A percentile compares a stretch with the other conserved stretches of the same genome.
phyloP scores from a whole-genome alignment of 2,888 invertebrate species.

The Hylaea fasciaria region DNA sequence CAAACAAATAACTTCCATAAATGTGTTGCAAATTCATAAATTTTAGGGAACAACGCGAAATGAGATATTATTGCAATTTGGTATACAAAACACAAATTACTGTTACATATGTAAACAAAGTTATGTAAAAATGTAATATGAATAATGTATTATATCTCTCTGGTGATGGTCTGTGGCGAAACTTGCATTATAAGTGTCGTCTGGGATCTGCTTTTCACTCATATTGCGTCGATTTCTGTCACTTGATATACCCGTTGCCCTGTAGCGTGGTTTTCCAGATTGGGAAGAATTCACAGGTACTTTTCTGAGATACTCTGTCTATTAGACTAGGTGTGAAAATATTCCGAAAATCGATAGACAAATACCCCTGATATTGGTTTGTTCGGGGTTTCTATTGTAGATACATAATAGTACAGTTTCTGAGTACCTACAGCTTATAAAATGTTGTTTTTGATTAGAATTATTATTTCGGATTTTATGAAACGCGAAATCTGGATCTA shows the following conservation, averaged over 20 bases:
- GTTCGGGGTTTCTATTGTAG: too few relatives aligned
- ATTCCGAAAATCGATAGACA: too few relatives aligned
- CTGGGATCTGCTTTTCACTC: constrained; percentile 15
- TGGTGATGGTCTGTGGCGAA: constrained; percentile 21
- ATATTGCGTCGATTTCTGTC: constrained; percentile 28
- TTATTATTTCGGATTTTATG: too few relatives aligned
- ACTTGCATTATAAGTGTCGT: constrained; percentile 8
- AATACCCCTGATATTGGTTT: too few relatives aligned
- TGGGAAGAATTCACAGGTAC: not conserved
- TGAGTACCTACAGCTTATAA: too few relatives aligned
- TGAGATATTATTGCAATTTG: constrained; percentile 10
- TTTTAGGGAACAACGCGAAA: constrained; percentile 18
- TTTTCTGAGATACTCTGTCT: too few relatives aligned
- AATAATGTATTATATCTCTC: not conserved
- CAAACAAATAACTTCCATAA: not conserved
- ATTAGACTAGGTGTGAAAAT: too few relatives aligned
- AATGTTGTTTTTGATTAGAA: too few relatives aligned
- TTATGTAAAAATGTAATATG: constrained; percentile 3
- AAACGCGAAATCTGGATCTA: too few relatives aligned
- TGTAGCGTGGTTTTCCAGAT: constrained; percentile 13
- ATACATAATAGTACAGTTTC: too few relatives aligned
- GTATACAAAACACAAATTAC: not conserved
- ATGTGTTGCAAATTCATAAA: not conserved
- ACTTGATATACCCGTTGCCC: not conserved
- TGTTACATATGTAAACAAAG: not conserved